These are phyloP conservation scores for Scopus umbretta DNA, from an alignment of 2,113 vertebrate species.

Conservation along the genomic window DNA sequence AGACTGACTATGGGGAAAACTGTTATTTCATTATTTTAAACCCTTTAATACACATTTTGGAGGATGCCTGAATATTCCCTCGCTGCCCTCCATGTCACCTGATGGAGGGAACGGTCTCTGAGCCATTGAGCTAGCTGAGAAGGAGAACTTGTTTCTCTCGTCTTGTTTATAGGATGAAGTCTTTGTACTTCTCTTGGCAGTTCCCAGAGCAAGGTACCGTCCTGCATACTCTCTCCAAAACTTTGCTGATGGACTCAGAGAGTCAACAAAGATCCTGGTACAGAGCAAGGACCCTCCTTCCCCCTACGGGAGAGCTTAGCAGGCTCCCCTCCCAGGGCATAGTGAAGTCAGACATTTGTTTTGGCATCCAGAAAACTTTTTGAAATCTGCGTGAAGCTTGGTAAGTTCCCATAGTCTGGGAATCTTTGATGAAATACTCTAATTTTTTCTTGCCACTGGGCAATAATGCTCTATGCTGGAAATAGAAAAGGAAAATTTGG, in stretches of 20 bases:
- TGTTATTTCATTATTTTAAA: neutral
- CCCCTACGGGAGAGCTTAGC: neutral
- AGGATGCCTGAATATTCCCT: neutral
- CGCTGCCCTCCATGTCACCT: neutral
- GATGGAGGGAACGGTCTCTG: neutral
- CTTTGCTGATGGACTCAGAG: neutral
- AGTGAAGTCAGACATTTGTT: constrained; percentile 42
- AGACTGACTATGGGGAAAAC: neutral
- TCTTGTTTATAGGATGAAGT: neutral
- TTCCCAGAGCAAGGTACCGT: neutral
- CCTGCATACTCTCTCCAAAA: neutral
- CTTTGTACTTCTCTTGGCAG: neutral
- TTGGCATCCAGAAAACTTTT: constrained; percentile 14
- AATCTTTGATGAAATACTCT: neutral
- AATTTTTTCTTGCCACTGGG: neutral
- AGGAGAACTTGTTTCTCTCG: neutral
- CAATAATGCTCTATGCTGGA: neutral
- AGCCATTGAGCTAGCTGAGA: neutral
- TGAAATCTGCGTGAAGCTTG: neutral
- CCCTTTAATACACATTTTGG: neutral
- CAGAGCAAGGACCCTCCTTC: neutral
- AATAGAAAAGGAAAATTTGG: neutral
- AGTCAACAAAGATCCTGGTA: neutral
- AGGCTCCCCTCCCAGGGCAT: neutral
- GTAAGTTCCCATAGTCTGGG: neutral